Base-by-base conservation (phyloP, 2,888 invertebrate genomes). In the Folsomia candida region DNA sequence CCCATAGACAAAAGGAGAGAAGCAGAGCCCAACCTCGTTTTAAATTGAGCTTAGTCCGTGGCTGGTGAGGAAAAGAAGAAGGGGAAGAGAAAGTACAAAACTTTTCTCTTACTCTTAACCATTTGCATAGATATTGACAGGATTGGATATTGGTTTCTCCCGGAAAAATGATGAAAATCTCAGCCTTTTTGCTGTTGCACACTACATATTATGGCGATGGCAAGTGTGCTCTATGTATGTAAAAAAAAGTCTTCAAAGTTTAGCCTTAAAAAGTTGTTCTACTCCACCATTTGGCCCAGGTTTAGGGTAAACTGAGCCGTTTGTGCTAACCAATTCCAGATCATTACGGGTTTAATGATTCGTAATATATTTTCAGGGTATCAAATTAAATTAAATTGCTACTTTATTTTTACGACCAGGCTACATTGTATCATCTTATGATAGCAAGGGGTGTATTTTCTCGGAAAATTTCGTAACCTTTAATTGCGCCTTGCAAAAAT, bases 61-160 rank as follows among this genome's bases (percentile, higher is more conserved):
- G 57, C 57, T 57, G 57, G 37, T 47, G 22, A 11, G n/a, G 47
- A 51, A 29, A n/a, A n/a, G n/a, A n/a, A n/a, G n/a, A n/a, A n/a
- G n/a, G n/a, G n/a, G n/a, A n/a, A 27, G 63, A 47, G 63, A 64
- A 64, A 64, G 63, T 64, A 28, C 4, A 20, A 64, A 64, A 64
- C 63, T 54, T 51, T 65, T 57, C 51, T 65, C 22, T 65, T 47
- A 54, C 57, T 65, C 65, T 25, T 25, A 25, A 20, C 51, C 57
- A 65, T 65, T 65, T 65, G 65, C 65, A 65, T 65, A 65, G 65
- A 54, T 65, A 65, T 65, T 65, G 65, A 65, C 57, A 65, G 65
- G 27, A 65, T 65, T 65, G 54, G 65, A 65, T 65, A 65, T 65
- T 65, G 54, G 54, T 65, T 65, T 65, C 65, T 25, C 26, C 22